These are phyloP conservation scores for Eumeta japonica DNA, from an alignment of 1,140 invertebrate genomes.

Conservation along the genomic window DNA sequence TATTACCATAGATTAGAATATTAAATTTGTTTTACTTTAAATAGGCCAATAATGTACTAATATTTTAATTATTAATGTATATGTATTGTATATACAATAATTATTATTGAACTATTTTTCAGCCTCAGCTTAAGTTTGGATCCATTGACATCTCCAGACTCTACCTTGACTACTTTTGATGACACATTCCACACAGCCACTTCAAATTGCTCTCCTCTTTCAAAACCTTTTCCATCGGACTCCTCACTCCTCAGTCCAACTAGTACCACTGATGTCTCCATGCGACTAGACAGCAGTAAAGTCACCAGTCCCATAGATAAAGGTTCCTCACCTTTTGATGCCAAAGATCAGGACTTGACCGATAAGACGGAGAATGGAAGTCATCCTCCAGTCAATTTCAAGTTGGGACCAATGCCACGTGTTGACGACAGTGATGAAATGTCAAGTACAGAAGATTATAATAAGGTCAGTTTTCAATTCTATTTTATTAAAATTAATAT, in stretches of 20 bases:
- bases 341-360: too few relatives aligned
- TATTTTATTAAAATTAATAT: conserved; percentile 1
- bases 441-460: conserved; percentile 53
- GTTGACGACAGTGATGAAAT: conserved; percentile 50
- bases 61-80: too few relatives aligned
- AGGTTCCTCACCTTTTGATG: conserved; percentile 27
- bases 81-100: too few relatives aligned
- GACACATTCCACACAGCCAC: conserved; percentile 76
- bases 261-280: conserved; percentile 20
- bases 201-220: conserved; percentile 45
- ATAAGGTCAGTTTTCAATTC: conserved; percentile 26
- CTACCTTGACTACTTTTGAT: conserved; percentile 57
- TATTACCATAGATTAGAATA: too few relatives aligned
- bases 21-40: too few relatives aligned
- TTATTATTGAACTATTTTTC: too few relatives aligned
- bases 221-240: conserved; percentile 13
- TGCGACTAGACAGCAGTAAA: conserved; percentile 14
- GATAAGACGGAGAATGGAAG: conserved; percentile 28
- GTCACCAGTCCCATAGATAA: conserved; percentile 12
- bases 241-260: conserved; percentile 22
- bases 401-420: conserved; percentile 22
- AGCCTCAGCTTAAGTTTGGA: conserved; percentile 39
- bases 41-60: too few relatives aligned
- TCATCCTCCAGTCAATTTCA: conserved; percentile 23
- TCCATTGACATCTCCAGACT: conserved; percentile 25